Conservation (phyloP, 2,113 vertebrate genomes). For the Dermatemys mawii region DNA sequence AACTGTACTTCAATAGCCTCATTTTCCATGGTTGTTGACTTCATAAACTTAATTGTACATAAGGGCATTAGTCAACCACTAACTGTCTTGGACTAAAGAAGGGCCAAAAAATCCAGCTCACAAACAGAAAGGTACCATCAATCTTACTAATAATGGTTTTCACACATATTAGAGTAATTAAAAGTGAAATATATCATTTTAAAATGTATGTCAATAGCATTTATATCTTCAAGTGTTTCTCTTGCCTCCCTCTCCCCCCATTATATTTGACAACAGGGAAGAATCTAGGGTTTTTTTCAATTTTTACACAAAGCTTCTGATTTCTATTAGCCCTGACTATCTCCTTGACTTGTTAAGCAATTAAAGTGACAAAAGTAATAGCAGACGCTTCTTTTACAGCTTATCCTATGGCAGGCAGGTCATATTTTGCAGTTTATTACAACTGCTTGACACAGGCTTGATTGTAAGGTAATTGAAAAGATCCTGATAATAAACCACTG, state of each 20-base stretch:
- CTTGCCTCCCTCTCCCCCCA: neutral
- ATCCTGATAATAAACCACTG: conserved; percentile 49
- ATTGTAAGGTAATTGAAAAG: conserved; percentile 63
- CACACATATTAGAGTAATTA: neutral
- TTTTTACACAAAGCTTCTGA: conserved; percentile 43
- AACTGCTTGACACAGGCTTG: conserved; percentile 40
- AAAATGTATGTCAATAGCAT: neutral
- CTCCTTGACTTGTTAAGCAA: conserved; percentile 65
- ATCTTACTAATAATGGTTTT: neutral
- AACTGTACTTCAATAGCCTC: neutral
- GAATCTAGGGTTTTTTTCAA: neutral
- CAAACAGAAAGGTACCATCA: neutral
- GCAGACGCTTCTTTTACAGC: conserved; percentile 58
- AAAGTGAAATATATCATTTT: neutral
- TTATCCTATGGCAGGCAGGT: conserved; percentile 24
- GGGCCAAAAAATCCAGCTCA: neutral
- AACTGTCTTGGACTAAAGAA: neutral
- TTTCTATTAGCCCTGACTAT: conserved; percentile 55
- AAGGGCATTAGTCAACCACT: neutral
- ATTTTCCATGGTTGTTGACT: neutral
- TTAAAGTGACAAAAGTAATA: conserved; percentile 67
- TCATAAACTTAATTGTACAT: neutral
- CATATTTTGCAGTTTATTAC: conserved; percentile 37
- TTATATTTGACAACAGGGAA: conserved; percentile 9
- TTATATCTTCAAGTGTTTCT: neutral